Evolutionary conservation across 2,888 invertebrate genomes (phyloP).

Genomic region (Pollenia labialis): DNA sequence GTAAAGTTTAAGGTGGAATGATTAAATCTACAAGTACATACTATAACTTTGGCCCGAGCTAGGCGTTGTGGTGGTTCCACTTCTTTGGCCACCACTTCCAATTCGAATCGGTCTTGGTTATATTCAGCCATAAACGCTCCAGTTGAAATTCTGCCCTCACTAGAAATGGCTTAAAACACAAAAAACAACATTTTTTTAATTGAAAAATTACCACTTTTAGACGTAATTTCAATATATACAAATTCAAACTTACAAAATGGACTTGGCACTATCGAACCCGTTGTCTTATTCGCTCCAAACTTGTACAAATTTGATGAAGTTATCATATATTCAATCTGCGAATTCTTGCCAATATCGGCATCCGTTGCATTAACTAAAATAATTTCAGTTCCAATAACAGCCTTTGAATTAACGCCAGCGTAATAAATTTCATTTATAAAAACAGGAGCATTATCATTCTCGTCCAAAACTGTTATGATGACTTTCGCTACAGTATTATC

Average conservation of each 20-base stretch:
- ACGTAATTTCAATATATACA: background rate
- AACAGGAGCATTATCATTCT: slow-evolving; percentile 93
- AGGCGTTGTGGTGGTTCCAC: slow-evolving; percentile 91
- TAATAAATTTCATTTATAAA: slow-evolving; percentile 86
- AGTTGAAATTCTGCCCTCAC: slow-evolving; percentile 85
- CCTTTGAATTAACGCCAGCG: slow-evolving; percentile 90
- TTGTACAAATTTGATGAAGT: slow-evolving; percentile 92
- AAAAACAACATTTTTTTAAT: background rate
- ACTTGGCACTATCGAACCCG: slow-evolving; percentile 94
- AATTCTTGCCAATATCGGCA: slow-evolving; percentile 92
- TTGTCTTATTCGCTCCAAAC: slow-evolving; percentile 89
- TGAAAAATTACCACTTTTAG: too few relatives aligned
- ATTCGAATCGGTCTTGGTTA: slow-evolving; percentile 93
- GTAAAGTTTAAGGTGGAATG: background rate
- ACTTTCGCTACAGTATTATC: slow-evolving; percentile 90
- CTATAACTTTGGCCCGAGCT: slow-evolving; percentile 91
- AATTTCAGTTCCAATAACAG: slow-evolving; percentile 90
- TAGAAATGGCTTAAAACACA: slow-evolving; percentile 78
- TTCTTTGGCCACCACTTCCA: slow-evolving; percentile 93
- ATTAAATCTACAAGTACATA: slow-evolving; percentile 83
- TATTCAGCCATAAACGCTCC: slow-evolving; percentile 94
- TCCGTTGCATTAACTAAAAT: slow-evolving; percentile 91
- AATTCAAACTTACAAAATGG: slow-evolving; percentile 86
- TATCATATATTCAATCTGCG: slow-evolving; percentile 92
- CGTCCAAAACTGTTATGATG: slow-evolving; percentile 89